Base-by-base conservation (phyloP, 2,797 vertebrate species). In the Synaphobranchus kaupii region DNA sequence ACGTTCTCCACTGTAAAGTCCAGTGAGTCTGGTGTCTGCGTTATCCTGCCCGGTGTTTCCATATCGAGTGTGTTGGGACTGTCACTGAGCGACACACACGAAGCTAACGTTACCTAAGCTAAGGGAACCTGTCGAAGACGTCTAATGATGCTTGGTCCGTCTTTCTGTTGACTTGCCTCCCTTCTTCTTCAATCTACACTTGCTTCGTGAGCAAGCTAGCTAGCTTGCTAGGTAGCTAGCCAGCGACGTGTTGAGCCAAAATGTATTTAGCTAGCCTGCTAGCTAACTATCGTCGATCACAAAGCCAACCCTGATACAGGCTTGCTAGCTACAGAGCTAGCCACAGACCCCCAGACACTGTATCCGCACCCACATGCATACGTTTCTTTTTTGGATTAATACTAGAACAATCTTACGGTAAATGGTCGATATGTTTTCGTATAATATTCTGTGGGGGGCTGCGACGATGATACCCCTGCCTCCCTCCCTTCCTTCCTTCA, bases 1-100 rank as follows among this genome's bases (percentile, higher is more conserved):
- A 99, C 98, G 94, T 99, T 99, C 89, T 99, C 98, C 96, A 99
- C 97, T 8, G 97, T 98, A 95, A 99, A 98, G 95, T 99, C 98
- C 94, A 98, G 93, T 91, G 95, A 94, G 89, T 94, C 93, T 89
- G 94, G 87, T 34, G 92, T 94, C 90, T 91, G 91, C 89, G 93
- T 93, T 91, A 94, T 94, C 92, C 96, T 95, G 87, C 92, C 94
- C 90, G 94, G 91, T n/a, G 95, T 93, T 90, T 96, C 95, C 94
- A 96, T 95, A 56, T 92, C 93, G 90, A 92, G 90, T 87, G 92
- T 44, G 91, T 91, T 92, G 91, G 91, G 95, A 93, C 94, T 95
- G 95, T 95, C 94, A 95, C 91, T 68, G 84, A 17, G 60, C 50
- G 48, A 54, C 84, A 85, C 39, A 50, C 58, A 28, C 39, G 22